These are phyloP conservation scores for Phylloscopus collybita DNA, from an alignment of 2,797 vertebrate species.

Conservation along the genomic window DNA sequence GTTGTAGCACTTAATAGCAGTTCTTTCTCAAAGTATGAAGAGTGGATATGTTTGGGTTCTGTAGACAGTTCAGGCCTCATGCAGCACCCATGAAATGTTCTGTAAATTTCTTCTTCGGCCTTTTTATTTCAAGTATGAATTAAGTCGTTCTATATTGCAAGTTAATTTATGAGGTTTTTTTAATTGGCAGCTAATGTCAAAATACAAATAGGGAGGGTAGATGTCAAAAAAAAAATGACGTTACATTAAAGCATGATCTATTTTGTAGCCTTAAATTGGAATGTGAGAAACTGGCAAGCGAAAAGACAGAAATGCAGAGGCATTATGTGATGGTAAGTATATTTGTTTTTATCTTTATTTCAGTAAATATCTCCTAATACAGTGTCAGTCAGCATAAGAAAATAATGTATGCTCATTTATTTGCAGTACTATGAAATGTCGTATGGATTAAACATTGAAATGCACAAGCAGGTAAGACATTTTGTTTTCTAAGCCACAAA, in stretches of 20 bases:
- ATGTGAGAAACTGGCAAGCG: conserved; percentile 96
- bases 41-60: background rate
- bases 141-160: background rate
- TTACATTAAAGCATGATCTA: conserved; percentile 74
- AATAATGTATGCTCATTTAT: conserved; percentile 53
- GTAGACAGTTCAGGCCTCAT: background rate
- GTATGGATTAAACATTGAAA: conserved; percentile 97
- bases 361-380: background rate
- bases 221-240: conserved; percentile 69
- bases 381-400: background rate
- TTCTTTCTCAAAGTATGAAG: background rate
- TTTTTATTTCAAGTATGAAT: conserved; percentile 3
- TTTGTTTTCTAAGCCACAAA: conserved; percentile 15
- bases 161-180: conserved; percentile 27
- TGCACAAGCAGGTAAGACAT: conserved; percentile 92
- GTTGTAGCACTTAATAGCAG: background rate
- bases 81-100: background rate
- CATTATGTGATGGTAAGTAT: conserved; percentile 96
- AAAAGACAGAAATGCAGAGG: conserved; percentile 98
- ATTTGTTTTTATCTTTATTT: background rate
- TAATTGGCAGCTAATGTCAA: conserved; percentile 53
- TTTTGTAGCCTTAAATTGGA: conserved; percentile 93
- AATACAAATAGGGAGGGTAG: conserved; percentile 69
- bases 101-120: background rate
- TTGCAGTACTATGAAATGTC: conserved; percentile 98